These are phyloP conservation scores for Amphipoea lucens DNA, from an alignment of 2,888 invertebrate genomes.

Conservation along the genomic window DNA sequence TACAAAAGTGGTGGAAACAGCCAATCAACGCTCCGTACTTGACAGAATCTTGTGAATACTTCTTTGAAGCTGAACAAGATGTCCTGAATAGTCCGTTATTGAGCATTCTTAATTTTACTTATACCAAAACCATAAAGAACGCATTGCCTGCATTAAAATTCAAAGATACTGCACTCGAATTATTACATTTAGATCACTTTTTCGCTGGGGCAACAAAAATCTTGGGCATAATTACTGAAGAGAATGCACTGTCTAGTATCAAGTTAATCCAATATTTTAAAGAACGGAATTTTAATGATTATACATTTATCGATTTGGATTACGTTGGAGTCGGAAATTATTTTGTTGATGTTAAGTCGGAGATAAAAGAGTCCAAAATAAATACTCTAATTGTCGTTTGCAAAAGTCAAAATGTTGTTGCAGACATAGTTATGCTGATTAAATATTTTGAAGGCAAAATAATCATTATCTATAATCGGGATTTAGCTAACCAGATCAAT, in stretches of 20 bases:
- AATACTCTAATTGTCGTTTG: slow-evolving; percentile 36
- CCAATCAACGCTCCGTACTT: slow-evolving; percentile 46
- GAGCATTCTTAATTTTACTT: slow-evolving; percentile 43
- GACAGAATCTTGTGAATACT: slow-evolving; percentile 52
- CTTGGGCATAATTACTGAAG: slow-evolving; percentile 34
- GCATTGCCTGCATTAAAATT: slow-evolving; percentile 30
- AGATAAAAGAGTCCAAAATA: slow-evolving; percentile 24
- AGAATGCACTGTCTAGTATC: slow-evolving; percentile 46
- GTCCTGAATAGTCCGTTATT: slow-evolving; percentile 49
- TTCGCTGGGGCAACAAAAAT: slow-evolving; percentile 21
- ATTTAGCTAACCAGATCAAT: slow-evolving; percentile 9
- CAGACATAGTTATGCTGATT: slow-evolving; percentile 17
- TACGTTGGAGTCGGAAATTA: slow-evolving; percentile 34
- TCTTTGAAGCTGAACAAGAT: slow-evolving; percentile 37
- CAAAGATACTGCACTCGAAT: slow-evolving; percentile 23
- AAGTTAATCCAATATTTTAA: slow-evolving; percentile 57
- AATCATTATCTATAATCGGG: slow-evolving; percentile 38
- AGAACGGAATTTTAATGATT: slow-evolving; percentile 16
- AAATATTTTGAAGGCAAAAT: slow-evolving; percentile 39
- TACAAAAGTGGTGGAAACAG: slow-evolving; percentile 66
- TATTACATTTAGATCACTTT: slow-evolving; percentile 35
- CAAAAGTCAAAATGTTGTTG: slow-evolving; percentile 6
- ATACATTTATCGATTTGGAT: slow-evolving; percentile 52
- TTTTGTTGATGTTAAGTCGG: slow-evolving; percentile 40
- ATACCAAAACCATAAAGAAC: slow-evolving; percentile 35